Evolutionary conservation across 2,888 invertebrate genomes (phyloP).

Genomic region (Scaptodrosophila latifasciaeformis): DNA sequence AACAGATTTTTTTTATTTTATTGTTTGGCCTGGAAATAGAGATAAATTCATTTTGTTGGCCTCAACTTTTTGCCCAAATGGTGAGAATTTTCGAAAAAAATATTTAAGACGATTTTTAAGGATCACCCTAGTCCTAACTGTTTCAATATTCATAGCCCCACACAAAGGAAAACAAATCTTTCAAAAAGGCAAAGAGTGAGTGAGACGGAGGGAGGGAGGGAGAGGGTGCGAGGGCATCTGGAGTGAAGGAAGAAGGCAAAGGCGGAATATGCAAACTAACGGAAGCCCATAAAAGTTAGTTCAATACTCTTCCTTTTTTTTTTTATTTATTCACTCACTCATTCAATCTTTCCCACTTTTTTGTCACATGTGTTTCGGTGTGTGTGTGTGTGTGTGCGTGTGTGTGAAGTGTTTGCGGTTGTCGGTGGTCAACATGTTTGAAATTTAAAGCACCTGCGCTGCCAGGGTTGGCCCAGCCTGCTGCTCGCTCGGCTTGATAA

Average conservation of each 20-base stretch:
- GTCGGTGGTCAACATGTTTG: constrained; percentile 53
- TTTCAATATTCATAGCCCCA: constrained; percentile 69
- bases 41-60: too few relatives aligned
- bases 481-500: constrained; percentile 44
- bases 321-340: not conserved
- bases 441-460: constrained; percentile 63
- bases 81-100: too few relatives aligned
- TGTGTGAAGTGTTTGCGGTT: constrained; percentile 6
- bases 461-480: constrained; percentile 13
- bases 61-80: too few relatives aligned
- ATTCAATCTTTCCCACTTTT: constrained; percentile 10
- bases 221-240: constrained; percentile 51
- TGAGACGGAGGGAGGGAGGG: too few relatives aligned
- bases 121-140: too few relatives aligned
- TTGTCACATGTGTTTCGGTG: constrained; percentile 24
- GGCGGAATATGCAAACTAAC: constrained; percentile 5
- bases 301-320: constrained; percentile 9
- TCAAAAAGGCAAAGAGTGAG: too few relatives aligned
- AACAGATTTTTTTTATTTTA: too few relatives aligned
- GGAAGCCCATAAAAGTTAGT: constrained; percentile 30
- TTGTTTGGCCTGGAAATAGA: too few relatives aligned
- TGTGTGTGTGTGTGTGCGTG: not conserved
- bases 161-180: too few relatives aligned
- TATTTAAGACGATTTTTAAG: too few relatives aligned
- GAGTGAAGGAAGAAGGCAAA: constrained; percentile 40